Conservation (phyloP, 2,797 vertebrate species). For the Anguilla pacifica region DNA sequence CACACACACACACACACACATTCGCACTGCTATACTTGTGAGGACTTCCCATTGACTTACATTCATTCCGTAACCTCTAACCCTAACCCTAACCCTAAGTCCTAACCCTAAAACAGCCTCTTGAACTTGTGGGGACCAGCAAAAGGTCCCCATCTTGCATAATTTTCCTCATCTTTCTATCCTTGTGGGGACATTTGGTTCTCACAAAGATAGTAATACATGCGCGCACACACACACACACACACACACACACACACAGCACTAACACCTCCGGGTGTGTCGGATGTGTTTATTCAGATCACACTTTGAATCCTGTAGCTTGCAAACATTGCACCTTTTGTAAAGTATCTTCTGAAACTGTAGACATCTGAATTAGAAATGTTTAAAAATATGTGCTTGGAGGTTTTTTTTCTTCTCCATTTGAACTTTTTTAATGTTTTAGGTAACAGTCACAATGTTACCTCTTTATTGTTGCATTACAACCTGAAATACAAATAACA, state of each 20-base stretch:
- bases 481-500: not conserved
- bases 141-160: too few species aligned
- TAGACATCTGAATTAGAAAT: not conserved
- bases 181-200: too few species aligned
- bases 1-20: not conserved
- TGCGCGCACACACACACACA: not conserved
- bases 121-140: too few species aligned
- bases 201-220: not conserved
- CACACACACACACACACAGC: not conserved
- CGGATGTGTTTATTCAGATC: not conserved
- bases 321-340: not conserved
- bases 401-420: not conserved
- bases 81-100: too few species aligned
- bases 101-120: too few species aligned
- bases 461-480: not conserved
- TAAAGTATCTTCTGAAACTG: not conserved
- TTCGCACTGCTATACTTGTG: too few species aligned
- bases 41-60: too few species aligned
- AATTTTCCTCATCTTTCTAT: too few species aligned
- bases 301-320: not conserved
- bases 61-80: too few species aligned
- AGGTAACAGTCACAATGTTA: not conserved
- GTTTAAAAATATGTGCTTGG: not conserved
- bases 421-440: not conserved
- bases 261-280: not conserved